phyloP scores from a whole-genome alignment of 2,888 invertebrate genomes.

The Tinea trinotella region DNA sequence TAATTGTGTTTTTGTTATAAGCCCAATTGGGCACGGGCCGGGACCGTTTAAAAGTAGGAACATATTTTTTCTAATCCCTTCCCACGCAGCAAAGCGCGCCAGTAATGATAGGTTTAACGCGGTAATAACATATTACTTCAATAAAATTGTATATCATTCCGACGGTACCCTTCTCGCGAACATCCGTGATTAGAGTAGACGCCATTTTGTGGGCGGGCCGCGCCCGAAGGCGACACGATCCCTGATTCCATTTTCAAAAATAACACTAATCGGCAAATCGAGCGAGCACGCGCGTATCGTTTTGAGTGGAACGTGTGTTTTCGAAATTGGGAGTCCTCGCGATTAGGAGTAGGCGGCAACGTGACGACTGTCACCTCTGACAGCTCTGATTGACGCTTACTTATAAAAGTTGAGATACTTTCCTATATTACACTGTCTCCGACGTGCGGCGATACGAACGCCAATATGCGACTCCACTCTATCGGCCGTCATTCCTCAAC shows the following conservation, averaged over 20 bases:
- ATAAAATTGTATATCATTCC: constrained; percentile 71
- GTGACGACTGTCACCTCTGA: constrained; percentile 68
- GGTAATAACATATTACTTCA: constrained; percentile 69
- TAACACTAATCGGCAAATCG: constrained; percentile 68
- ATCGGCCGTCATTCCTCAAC: not conserved
- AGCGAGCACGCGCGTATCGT: constrained; percentile 54
- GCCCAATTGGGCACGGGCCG: constrained; percentile 49
- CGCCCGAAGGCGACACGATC: constrained; percentile 68
- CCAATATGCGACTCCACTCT: too few species aligned
- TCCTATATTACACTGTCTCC: constrained; percentile 2
- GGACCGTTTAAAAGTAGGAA: constrained; percentile 36
- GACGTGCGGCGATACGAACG: not conserved
- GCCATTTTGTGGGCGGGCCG: constrained; percentile 69
- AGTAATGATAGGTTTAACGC: constrained; percentile 65
- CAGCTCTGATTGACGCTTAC: constrained; percentile 67
- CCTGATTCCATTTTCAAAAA: constrained; percentile 67
- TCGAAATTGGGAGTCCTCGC: constrained; percentile 64
- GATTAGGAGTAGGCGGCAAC: constrained; percentile 59
- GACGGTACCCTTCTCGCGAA: constrained; percentile 55
- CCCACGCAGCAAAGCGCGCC: constrained; percentile 63
- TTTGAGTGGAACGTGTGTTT: constrained; percentile 55
- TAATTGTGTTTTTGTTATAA: constrained; percentile 1
- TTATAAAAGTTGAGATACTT: constrained; percentile 36
- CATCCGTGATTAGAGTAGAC: constrained; percentile 59
- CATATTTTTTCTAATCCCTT: constrained; percentile 66